These are phyloP conservation scores for Syrrhaptes paradoxus DNA, from an alignment of 2,113 vertebrate species.

Conservation along the genomic window DNA sequence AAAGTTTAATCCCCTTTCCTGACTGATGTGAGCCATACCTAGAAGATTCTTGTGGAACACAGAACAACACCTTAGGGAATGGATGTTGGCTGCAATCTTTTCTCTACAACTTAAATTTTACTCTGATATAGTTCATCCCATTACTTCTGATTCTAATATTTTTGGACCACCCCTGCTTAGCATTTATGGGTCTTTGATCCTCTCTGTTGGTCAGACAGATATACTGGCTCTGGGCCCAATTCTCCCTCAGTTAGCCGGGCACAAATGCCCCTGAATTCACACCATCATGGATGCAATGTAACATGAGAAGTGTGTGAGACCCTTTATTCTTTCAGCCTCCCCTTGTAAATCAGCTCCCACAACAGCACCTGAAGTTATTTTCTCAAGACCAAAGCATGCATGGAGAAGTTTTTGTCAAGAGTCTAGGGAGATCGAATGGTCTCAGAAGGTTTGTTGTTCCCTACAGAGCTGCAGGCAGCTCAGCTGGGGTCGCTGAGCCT, in stretches of 20 bases:
- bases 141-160: conserved; percentile 17
- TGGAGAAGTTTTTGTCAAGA: conserved; percentile 13
- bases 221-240: conserved; percentile 11
- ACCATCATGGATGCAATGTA: conserved; percentile 28
- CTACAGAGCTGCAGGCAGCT: neutral
- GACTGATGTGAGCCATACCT: conserved; percentile 15
- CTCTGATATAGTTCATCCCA: neutral
- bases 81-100: neutral
- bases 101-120: conserved; percentile 6
- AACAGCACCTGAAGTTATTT: conserved; percentile 49
- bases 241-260: neutral
- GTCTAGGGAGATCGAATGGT: neutral
- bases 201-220: conserved; percentile 28
- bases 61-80: neutral
- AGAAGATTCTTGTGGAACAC: conserved; percentile 3
- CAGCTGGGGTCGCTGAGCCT: neutral
- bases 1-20: neutral
- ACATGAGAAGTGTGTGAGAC: conserved; percentile 40
- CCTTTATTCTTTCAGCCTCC: conserved; percentile 46
- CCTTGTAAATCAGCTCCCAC: conserved; percentile 58
- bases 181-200: conserved; percentile 20
- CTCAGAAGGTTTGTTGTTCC: neutral
- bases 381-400: conserved; percentile 30
- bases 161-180: conserved; percentile 12
- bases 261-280: conserved; percentile 24